phyloP scores from a whole-genome alignment of 1,140 invertebrate species.

The Drosophila serrata region DNA sequence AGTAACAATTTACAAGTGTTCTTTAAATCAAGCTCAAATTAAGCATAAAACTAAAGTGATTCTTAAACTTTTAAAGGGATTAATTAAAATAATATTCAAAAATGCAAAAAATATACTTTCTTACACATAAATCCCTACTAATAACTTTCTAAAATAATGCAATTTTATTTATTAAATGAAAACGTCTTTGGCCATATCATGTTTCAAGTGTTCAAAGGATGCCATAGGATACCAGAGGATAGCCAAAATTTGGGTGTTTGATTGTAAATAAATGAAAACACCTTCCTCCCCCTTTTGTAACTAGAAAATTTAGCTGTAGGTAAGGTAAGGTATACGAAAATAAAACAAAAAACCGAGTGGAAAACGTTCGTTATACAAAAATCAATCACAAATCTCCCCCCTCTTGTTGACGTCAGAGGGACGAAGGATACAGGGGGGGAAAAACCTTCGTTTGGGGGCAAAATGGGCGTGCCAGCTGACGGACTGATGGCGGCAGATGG shows the following conservation, averaged over 20 bases:
- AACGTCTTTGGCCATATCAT: neutral
- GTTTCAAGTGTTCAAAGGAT: neutral
- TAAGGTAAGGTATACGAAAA: neutral
- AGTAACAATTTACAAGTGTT: too few relatives aligned
- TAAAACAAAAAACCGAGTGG: constrained; percentile 16
- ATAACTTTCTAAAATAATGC: neutral
- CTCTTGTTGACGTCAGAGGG: constrained; percentile 46
- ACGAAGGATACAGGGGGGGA: constrained; percentile 2
- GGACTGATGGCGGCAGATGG: neutral
- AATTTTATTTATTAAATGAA: neutral
- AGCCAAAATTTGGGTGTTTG: neutral
- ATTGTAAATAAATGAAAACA: constrained; percentile 10
- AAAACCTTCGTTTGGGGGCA: neutral
- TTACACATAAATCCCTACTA: neutral
- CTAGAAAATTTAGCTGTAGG: neutral
- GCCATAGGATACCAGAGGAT: neutral
- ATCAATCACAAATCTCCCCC: constrained; percentile 58
- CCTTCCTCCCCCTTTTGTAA: neutral
- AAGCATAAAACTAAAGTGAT: neutral
- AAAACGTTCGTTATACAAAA: constrained; percentile 32
- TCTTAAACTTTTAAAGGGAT: too few relatives aligned
- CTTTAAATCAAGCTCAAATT: neutral
- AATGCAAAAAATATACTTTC: too few relatives aligned
- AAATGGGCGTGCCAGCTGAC: constrained; percentile 9
- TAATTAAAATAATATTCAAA: too few relatives aligned